Percentiles rank a stretch among this genome's conserved stretches.
Evolutionary conservation across 2,888 invertebrate genomes (phyloP).

Genomic region (Spisula subtruncata): DNA sequence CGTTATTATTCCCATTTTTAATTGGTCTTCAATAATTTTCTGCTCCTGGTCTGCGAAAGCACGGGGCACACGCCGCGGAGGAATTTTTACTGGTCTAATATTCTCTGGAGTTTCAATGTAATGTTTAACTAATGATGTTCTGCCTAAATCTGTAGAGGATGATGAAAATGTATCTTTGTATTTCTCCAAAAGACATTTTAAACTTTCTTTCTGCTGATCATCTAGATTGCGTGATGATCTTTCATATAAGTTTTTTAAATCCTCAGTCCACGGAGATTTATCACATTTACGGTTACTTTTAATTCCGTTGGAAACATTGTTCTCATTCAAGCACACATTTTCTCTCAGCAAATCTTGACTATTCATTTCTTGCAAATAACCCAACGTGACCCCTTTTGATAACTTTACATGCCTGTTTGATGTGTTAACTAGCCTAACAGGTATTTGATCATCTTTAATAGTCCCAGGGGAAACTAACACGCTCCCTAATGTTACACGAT

Average conservation of each 20-base stretch:
- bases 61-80: not conserved
- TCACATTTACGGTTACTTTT: not conserved
- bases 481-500: not conserved
- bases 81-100: not conserved
- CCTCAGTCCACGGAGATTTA: not conserved
- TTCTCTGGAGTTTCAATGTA: not conserved
- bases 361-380: conserved; percentile 4
- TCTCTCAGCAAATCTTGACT: not conserved
- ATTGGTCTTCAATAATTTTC: conserved; percentile 14
- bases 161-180: conserved; percentile 15
- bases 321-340: not conserved
- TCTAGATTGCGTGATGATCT: not conserved
- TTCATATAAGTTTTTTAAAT: not conserved
- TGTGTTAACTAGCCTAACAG: not conserved
- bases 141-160: conserved; percentile 16
- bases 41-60: not conserved
- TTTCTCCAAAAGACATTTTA: not conserved
- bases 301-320: not conserved
- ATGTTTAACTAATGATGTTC: conserved; percentile 1
- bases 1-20: conserved; percentile 17
- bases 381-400: conserved; percentile 6
- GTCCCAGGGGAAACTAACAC: not conserved
- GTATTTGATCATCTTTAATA: not conserved
- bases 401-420: not conserved
- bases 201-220: not conserved